Percentiles rank a stretch among this genome's conserved stretches.
These are phyloP conservation scores for Lota lota DNA, from an alignment of 2,113 vertebrate species.

Conservation along the genomic window DNA sequence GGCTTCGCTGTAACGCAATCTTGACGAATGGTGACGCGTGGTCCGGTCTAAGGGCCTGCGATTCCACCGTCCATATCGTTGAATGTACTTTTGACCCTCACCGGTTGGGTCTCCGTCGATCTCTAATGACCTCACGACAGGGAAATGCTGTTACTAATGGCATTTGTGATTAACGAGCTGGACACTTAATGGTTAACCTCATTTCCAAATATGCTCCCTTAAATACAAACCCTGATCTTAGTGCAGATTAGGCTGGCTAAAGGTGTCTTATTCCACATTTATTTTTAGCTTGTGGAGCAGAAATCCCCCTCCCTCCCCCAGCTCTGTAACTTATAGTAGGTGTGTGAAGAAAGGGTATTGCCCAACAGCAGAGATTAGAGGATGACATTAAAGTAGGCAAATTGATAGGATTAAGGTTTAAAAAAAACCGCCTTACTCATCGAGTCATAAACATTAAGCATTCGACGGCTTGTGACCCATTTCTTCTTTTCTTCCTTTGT, in stretches of 20 bases:
- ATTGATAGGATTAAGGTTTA: too few species aligned
- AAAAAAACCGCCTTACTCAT: too few species aligned
- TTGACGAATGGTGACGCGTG: background rate
- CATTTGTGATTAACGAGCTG: slow-evolving; percentile 36
- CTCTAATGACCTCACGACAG: slow-evolving; percentile 5
- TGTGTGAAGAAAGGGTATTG: background rate
- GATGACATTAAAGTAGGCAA: background rate
- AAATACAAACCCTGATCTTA: slow-evolving; percentile 17
- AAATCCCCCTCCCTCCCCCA: background rate
- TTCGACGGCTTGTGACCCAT: too few species aligned
- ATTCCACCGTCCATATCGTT: background rate
- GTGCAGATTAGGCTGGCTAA: slow-evolving; percentile 23
- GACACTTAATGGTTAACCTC: slow-evolving; percentile 29
- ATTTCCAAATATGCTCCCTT: slow-evolving; percentile 25
- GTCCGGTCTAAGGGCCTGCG: background rate
- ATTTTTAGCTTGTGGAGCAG: background rate
- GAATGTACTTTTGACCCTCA: background rate
- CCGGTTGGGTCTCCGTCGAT: slow-evolving; percentile 10
- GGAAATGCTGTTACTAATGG: slow-evolving; percentile 40
- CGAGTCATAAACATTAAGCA: too few species aligned
- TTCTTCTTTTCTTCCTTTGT: background rate
- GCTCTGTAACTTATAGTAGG: background rate
- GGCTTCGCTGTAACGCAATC: background rate
- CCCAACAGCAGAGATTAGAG: too few species aligned
- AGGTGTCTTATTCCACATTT: slow-evolving; percentile 14